Base-by-base conservation (phyloP, 1,140 invertebrate genomes). In the Reticulitermes speratus region DNA sequence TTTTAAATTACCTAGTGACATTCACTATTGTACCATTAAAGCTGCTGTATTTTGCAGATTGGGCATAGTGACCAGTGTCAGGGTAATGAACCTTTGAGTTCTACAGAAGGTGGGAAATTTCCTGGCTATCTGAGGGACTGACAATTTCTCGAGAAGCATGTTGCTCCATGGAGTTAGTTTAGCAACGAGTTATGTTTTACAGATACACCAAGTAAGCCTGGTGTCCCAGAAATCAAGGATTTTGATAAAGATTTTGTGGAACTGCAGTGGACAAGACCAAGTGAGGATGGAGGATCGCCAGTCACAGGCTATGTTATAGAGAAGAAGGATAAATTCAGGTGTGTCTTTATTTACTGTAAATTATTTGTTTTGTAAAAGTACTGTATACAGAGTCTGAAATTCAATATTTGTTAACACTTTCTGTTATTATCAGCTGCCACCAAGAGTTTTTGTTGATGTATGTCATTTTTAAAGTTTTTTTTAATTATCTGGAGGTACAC, bases 231-330 rank as follows among this genome's bases (percentile, higher is more conserved):
- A 87, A 96, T 99, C 88, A 94, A 94, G 87, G 98, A 99, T 91
- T 99, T 97, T 90, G 97, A 99, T 89, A 95, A 93, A 87, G 96
- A 98, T 91, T 98, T 96, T 89, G 98, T 99, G n/a, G 96, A 98
- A 89, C 93, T 99, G n/a, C 94, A 96, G 91, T 99, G 98, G 98
- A 93, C 94, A 84, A 93, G 95, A 87, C 98, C 98, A 30, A 93
- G 95, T 83, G 93, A 93, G 82, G 97, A 99, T 92, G 97, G 97
- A 38, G 97, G 97, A 9, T 95, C 96, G 16, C 97, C 97, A 7
- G 97, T 99, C 88, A 97, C 96, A 30, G 96, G 96, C 16, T 99
- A 99, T 88, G 92, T 99, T 44, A 97, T 99, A 91, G 98, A 99
- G 90, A 99, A 99, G 93, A 96, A 97, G 88, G 97, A 98, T 89